Conservation (phyloP, 2,113 vertebrate species). For the Apus apus region DNA sequence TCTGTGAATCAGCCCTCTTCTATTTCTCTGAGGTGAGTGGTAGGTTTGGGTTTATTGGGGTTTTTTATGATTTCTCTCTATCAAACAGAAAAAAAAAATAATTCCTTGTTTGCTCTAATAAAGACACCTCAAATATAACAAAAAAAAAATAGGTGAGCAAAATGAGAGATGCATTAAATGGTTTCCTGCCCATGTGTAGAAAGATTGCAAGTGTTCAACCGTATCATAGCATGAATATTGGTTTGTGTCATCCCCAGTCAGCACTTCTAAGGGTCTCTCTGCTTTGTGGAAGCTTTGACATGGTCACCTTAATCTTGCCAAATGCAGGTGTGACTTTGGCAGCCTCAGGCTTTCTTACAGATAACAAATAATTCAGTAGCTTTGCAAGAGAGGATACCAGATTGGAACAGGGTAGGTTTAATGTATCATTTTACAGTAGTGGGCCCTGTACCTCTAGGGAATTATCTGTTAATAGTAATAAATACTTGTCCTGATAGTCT, state of each 20-base stretch:
- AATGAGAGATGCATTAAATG: neutral
- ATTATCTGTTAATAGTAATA: neutral
- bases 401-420: neutral
- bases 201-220: neutral
- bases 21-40: constrained; percentile 97
- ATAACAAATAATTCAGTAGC: neutral
- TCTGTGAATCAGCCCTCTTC: constrained; percentile 98
- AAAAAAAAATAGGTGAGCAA: neutral
- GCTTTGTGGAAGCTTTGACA: neutral
- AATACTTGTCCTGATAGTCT: neutral
- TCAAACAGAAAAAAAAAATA: neutral
- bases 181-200: neutral
- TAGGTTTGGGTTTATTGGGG: neutral
- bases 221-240: neutral
- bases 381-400: neutral
- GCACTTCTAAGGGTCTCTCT: neutral
- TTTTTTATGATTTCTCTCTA: neutral
- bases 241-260: neutral
- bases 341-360: neutral
- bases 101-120: neutral
- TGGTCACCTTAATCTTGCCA: neutral
- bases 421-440: neutral
- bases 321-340: neutral
- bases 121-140: neutral
- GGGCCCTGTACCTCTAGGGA: neutral